These are phyloP conservation scores for Apodemia mormo DNA, from an alignment of 2,888 invertebrate species.

Conservation along the genomic window DNA sequence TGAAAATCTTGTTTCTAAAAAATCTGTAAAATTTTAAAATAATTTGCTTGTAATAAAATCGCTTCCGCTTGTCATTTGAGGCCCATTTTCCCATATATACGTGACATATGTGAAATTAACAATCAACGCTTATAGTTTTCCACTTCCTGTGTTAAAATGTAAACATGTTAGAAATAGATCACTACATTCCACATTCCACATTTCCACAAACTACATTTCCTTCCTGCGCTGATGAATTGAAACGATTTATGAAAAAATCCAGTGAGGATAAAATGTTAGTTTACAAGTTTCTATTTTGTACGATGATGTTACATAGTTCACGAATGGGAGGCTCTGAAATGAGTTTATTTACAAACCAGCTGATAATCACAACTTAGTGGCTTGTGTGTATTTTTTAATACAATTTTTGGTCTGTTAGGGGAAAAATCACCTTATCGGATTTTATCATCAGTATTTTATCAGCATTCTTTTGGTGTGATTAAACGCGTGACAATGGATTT, in stretches of 20 bases:
- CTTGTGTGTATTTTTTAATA: no score
- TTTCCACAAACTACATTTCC: background rate
- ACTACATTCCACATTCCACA: background rate
- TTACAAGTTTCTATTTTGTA: background rate
- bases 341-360: no score
- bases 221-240: background rate
- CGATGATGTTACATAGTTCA: no score
- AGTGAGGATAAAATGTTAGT: background rate
- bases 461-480: no score
- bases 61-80: background rate
- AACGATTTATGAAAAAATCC: background rate
- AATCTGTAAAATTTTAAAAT: no score
- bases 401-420: no score
- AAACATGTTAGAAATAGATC: conserved; percentile 8
- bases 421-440: no score
- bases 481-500: no score
- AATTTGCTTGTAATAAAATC: background rate
- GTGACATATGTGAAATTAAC: background rate
- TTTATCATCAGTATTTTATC: no score
- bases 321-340: no score
- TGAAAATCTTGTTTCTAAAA: no score
- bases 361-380: no score
- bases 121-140: background rate
- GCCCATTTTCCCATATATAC: background rate
- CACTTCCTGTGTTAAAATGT: conserved; percentile 7